Base-by-base conservation (phyloP, 2,797 vertebrate species). In the Rousettus madagascariensis region DNA sequence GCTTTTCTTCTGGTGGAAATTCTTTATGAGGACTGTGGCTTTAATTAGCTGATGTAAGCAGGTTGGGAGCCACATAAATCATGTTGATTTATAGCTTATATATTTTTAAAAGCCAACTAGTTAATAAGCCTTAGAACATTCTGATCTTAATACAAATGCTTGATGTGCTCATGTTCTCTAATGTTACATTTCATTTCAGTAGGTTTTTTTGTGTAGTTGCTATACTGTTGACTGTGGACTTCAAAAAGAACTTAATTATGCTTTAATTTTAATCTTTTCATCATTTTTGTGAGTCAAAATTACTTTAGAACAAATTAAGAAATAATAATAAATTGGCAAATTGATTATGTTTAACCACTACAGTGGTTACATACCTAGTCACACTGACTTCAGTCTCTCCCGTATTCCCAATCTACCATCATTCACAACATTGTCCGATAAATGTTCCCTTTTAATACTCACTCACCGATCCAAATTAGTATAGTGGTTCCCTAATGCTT, bases 41-140 rank as follows among this genome's bases (percentile, higher is more conserved):
- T 96, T 96, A 95, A 96, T 2, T 95, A 85, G 46, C 71, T 92
- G 41, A 88, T 69, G 20, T 28, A 79, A 49, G n/a, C 26, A 92
- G 63, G 57, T 33, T 22, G 26, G 77, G 59, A 94, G 57, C 83
- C 91, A 91, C 94, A 65, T 36, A 61, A 95, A 93, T 80, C 71
- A 84, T n/a, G 61, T 30, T 96, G 93, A 96, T 93, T 95, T 93
- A 28, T 68, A 93, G 59, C 79, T 90, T 92, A 79, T 66, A 26
- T 75, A 36, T 26, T 19, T 88, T 46, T 59, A 12, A 69, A 89
- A 91, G 26, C 15, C 55, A 91, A 93, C 63, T 83, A 93, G 90
- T 87, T 96, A 93, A 87, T 75, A 93, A 95, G 59, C 55, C 55
- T 74, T 49, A 92, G 87, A 92, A 96, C 94, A 86, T 95, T 61